Base-by-base conservation (phyloP, 64 coral and sea anemone species). In the Pocillopora verrucosa region DNA sequence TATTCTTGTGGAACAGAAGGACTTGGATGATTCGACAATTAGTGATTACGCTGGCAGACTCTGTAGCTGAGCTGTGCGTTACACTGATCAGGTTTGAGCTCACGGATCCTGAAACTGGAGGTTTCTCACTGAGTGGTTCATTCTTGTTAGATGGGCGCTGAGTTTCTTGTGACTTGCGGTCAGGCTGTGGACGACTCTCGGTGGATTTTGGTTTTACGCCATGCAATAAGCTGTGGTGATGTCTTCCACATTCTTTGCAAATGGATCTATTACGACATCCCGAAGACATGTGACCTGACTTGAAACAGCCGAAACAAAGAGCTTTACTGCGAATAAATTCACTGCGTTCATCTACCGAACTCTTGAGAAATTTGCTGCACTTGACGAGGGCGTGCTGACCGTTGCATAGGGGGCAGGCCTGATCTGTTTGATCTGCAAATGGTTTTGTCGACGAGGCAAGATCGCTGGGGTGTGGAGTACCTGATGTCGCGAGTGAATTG, bases 1-100 rank as follows among this genome's bases (percentile, higher is more conserved):
- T 85, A 60, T 80, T 87, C 69, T 92, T 85, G 22, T 92, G 94
- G 37, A 17, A 89, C 9, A 96, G 13, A n/a, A 74, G 4, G 69
- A 73, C 69, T 73, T 73, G 69, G n/a, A 73, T 24, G 69, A 73
- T 73, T 73, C 69, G 4, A 24, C 17, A 73, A 22, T 73, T 5
- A 24, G 69, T 73, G 20, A 73, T 73, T 22, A 73, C 4, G 20
- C 69, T 73, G n/a, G 73, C 56, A 22, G 25, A 36, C 34, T 70
- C 16, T 64, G 5, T 25, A 60, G 12, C 77, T 16, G 22, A 51
- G 79, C 5, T 41, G 12, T 73, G 61, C 16, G 63, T 26, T 11
- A 79, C 30, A 79, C 61, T 89, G 60, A 24, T 24, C 0, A 13
- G 11, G n/a, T 81, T 74, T 19, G 72, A 77, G 59, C 16, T 73